Evolutionary conservation across 2,113 vertebrate genomes (phyloP), one percentile per base, ranked within the genome.

Genomic region (Actenoides hombroni): DNA sequence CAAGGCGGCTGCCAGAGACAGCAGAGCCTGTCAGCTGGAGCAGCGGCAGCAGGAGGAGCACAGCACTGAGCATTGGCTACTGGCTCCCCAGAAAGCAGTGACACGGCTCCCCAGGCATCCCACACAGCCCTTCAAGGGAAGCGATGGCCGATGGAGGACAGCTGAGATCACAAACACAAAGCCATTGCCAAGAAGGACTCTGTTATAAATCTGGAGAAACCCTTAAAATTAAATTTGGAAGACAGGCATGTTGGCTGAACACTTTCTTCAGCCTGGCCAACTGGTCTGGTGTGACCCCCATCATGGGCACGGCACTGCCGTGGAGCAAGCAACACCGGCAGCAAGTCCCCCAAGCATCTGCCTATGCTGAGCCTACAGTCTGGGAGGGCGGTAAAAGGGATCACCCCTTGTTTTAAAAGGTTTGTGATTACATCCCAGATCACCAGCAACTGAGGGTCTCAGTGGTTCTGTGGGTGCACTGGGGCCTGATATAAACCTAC

Each of bases 1-100:
- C 53, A 37, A 56, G 44, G 74, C 0, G 0, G 64, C 16, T 0
- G 1, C 21, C 70, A 16, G 13, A 5, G 31, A 25, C 83, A 37
- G 51, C 73, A 75, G 46, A 0, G 0, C 40, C 44, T 9, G 0
- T 42, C 68, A 73, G 59, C 57, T 0, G 0, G 14, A 86, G 61
- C 0, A 0, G 42, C 3, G 11, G 48, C 0, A 5, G 70, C 42
- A 76, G 46, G 24, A 76, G 3, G 6, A 68, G 49, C 11, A 2
- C 0, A 0, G 46, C 77, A 59, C 40, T 2, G 11, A 78, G 21
- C 24, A 49, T 21, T 9, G 0, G 2, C 59, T 46, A 5, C 15
- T 1, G 4, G 16, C 16, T 74, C 19, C n/a, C 21, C 7, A 6
- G 42, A 87, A 85, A 76, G 71, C 20, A 33, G 63, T 1, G 2